phyloP scores from a whole-genome alignment of 2,888 invertebrate species.

The Dasysyrphus tricinctus region DNA sequence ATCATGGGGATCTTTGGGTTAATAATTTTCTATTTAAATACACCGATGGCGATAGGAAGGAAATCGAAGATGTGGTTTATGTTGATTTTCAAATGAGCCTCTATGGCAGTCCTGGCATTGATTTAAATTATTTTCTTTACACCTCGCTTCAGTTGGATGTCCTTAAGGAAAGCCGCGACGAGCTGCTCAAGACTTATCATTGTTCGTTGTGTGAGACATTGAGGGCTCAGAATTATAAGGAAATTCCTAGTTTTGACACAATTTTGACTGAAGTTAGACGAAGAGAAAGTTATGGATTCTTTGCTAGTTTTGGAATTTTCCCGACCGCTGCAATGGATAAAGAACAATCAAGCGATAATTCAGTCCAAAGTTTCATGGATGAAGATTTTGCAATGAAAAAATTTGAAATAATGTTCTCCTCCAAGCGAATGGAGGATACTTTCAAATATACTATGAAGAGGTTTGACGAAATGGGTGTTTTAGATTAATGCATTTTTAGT shows the following conservation, averaged over 20 bases:
- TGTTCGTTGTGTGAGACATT: slow-evolving; percentile 77
- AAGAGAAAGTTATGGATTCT: slow-evolving; percentile 79
- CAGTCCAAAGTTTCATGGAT: slow-evolving; percentile 76
- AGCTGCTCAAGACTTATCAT: slow-evolving; percentile 78
- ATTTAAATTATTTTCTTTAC: slow-evolving; percentile 80
- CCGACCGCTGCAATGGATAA: slow-evolving; percentile 78
- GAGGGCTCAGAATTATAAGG: slow-evolving; percentile 29
- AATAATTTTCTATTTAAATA: slow-evolving; percentile 85
- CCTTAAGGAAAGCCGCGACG: slow-evolving; percentile 77
- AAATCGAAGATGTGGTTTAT: slow-evolving; percentile 64
- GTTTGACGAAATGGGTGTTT: slow-evolving; percentile 79
- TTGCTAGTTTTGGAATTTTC: slow-evolving; percentile 78
- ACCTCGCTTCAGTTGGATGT: slow-evolving; percentile 80
- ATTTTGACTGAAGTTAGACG: slow-evolving; percentile 78
- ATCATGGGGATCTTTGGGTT: slow-evolving; percentile 85
- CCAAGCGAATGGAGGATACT: slow-evolving; percentile 77
- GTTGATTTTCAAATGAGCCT: slow-evolving; percentile 82
- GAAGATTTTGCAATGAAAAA: slow-evolving; percentile 76
- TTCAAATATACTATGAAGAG: slow-evolving; percentile 77
- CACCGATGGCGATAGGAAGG: slow-evolving; percentile 1
- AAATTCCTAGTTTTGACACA: slow-evolving; percentile 76
- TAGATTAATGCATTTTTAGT: slow-evolving; percentile 5
- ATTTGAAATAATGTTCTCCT: slow-evolving; percentile 77
- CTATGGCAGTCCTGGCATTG: slow-evolving; percentile 80
- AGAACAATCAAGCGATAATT: slow-evolving; percentile 76